phyloP scores from a whole-genome alignment of 2,113 vertebrate species.

The Nothocercus nigrocapillus region DNA sequence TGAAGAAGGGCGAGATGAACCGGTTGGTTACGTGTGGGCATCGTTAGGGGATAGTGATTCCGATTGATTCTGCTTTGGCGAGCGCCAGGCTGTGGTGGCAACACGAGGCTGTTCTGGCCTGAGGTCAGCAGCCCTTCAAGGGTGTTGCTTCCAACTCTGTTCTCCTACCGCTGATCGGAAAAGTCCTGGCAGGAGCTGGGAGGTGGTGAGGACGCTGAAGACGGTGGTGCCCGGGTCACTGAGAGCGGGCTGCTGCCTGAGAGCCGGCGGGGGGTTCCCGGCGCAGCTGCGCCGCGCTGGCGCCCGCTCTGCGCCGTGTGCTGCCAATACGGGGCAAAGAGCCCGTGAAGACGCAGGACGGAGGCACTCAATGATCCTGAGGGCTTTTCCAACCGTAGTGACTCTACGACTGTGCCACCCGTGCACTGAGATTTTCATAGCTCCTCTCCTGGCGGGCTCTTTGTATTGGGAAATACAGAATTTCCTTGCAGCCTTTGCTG shows the following conservation, averaged over 20 bases:
- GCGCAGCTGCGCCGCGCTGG: too few species aligned
- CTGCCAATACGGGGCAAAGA: accelerated
- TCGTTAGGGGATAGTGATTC: background rate
- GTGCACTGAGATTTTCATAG: background rate
- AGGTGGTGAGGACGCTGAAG: background rate
- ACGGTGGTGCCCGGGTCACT: too few species aligned
- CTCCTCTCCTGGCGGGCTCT: background rate
- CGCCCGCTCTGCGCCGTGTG: too few species aligned
- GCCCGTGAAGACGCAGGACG: background rate
- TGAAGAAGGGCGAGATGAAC: constrained; percentile 10
- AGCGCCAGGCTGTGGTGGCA: background rate
- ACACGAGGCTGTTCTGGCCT: background rate
- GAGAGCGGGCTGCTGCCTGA: too few species aligned
- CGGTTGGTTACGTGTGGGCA: background rate
- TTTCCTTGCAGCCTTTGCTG: background rate
- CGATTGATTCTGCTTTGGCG: background rate
- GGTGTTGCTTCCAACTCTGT: background rate
- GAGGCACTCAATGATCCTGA: too few species aligned
- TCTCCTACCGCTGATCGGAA: background rate
- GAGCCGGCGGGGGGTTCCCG: too few species aligned
- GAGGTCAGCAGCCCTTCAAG: background rate
- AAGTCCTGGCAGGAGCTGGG: background rate
- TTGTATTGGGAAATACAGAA: background rate
- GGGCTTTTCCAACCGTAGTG: too few species aligned
- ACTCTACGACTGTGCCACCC: background rate